Base-by-base conservation (phyloP, 2,888 invertebrate genomes). In the Rhagium mordax region DNA sequence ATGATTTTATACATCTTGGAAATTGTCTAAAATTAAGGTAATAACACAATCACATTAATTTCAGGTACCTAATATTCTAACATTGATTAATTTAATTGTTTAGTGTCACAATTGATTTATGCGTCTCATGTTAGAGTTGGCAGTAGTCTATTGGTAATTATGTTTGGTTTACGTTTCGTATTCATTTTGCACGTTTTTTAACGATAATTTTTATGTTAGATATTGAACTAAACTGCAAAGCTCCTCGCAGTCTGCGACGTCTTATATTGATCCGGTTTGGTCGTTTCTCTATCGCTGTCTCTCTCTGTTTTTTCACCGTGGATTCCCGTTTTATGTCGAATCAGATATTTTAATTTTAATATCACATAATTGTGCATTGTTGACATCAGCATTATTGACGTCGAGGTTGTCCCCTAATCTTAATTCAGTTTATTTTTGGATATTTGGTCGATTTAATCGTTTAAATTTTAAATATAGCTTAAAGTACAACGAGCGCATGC, bases 1-100 rank as follows among this genome's bases (percentile, higher is more conserved):
- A 77, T 72, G 75, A 76, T 77, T 74, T 78, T 81, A 72, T 74
- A 75, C 80, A 78, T 81, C 78, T 74, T 75, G 72, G 67, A 41
- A 53, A 65, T 64, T 65, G 51, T 53, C 65, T 65, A 65, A 18
- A 65, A 33, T 65, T 65, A 53, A 65, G 41, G n/a, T 53, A 33
- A 49, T 16, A 53, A 55, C 65, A 65, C 65, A 65, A 21, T 65
- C 65, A 65, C 65, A 53, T 65, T 51, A 33, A 65, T 27, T 33
- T 53, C 53, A 33, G 65, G 65, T 65, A 55, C 65, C 21, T 65
- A 53, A 48, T 24, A 16, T 21, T 64, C 41, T 41, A 41, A 29
- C n/a, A n/a, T 59, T 8, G 53, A n/a, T 29, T 18, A 33, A 33
- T 59, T 59, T 53, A 53, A 59, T 33, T 33, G 10, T 64, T 49